Evolutionary conservation across 2,797 vertebrate species (phyloP).

Genomic region (Sebastes minor): DNA sequence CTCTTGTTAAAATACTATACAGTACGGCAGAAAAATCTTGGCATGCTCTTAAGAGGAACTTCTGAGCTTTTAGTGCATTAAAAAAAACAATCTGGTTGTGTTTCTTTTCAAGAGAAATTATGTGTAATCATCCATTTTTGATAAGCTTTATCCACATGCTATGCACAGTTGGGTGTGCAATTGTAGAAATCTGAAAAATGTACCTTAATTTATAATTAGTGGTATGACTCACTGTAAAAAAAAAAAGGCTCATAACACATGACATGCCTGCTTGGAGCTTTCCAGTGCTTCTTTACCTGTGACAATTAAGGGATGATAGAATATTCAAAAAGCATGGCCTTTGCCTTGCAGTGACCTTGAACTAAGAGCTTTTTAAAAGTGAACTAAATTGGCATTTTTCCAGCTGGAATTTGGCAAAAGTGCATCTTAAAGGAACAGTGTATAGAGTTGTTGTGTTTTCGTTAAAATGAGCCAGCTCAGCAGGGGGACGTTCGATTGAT

Average conservation of each 20-base stretch:
- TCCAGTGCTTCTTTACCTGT: not conserved
- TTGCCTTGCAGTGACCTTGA: slow-evolving; percentile 3
- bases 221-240: not conserved
- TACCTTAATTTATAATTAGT: not conserved
- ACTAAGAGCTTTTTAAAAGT: not conserved
- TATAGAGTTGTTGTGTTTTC: too few species aligned
- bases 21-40: not conserved
- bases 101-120: not conserved
- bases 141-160: not conserved
- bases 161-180: not conserved
- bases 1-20: not conserved
- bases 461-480: not conserved
- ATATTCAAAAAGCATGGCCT: not conserved
- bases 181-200: not conserved
- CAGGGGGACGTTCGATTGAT: not conserved
- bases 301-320: not conserved
- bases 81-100: not conserved
- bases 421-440: not conserved
- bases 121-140: not conserved
- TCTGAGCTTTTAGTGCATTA: not conserved
- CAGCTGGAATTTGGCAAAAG: not conserved
- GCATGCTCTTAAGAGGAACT: not conserved
- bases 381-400: not conserved
- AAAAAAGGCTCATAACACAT: not conserved
- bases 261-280: not conserved